These are phyloP conservation scores for Pelosia muscerda DNA, from an alignment of 2,888 invertebrate species.

Conservation along the genomic window DNA sequence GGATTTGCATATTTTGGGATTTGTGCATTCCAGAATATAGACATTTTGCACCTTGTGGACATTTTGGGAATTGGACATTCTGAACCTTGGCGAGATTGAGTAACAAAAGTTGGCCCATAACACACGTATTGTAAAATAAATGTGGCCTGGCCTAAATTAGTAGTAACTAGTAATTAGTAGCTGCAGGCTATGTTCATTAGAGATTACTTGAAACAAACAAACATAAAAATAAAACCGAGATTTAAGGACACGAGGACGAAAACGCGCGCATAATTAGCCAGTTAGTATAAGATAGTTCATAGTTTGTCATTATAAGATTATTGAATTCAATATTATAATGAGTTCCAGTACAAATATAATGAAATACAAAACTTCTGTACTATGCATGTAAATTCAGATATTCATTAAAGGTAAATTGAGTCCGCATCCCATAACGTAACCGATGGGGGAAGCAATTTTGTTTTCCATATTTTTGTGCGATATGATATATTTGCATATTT, in stretches of 20 bases:
- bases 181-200: too few relatives aligned
- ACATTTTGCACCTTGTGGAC: too few relatives aligned
- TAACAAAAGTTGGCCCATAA: too few relatives aligned
- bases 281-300: too few relatives aligned
- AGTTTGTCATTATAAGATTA: not conserved
- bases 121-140: too few relatives aligned
- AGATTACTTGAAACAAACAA: not conserved
- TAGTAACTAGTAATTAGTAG: too few relatives aligned
- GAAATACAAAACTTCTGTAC: not conserved
- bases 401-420: conserved; percentile 23
- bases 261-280: too few relatives aligned
- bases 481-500: conserved; percentile 20
- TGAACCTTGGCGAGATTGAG: too few relatives aligned
- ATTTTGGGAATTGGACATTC: too few relatives aligned
- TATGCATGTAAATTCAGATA: conserved; percentile 20
- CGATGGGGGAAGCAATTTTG: conserved; percentile 23
- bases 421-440: conserved; percentile 22
- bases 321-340: not conserved
- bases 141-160: too few relatives aligned
- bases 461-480: conserved; percentile 20
- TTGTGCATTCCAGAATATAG: too few relatives aligned
- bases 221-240: not conserved
- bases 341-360: not conserved
- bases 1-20: too few relatives aligned
- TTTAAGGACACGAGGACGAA: not conserved